Conservation (phyloP, 64 coral and sea anemone species). For the Anthopleura sola region DNA sequence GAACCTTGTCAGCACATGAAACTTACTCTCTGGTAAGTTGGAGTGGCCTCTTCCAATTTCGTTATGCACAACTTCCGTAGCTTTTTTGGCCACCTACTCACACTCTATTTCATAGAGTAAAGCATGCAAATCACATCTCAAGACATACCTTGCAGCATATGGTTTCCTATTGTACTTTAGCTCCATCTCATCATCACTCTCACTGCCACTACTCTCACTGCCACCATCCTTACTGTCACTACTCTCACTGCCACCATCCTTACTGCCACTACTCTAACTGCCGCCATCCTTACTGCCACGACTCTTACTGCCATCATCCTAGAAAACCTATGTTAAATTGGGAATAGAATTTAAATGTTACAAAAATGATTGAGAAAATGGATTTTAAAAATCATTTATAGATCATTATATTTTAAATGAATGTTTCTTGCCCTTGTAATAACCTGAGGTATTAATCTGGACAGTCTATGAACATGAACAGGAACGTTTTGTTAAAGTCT, state of each 20-base stretch:
- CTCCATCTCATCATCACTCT: too few species aligned
- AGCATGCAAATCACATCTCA: constrained; percentile 22
- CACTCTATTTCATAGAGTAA: constrained; percentile 37
- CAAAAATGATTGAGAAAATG: too few species aligned
- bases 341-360: too few species aligned
- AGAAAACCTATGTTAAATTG: too few species aligned
- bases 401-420: not conserved
- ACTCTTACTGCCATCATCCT: too few species aligned
- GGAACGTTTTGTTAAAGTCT: too few species aligned
- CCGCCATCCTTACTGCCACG: not conserved
- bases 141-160: not conserved
- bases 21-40: constrained; percentile 37
- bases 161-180: too few species aligned
- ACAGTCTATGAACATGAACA: not conserved
- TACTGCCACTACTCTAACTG: too few species aligned
- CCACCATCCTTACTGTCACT: too few species aligned
- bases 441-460: not conserved
- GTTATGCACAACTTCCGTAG: constrained; percentile 30
- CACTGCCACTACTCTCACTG: too few species aligned
- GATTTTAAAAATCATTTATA: not conserved
- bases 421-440: not conserved
- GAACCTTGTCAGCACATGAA: constrained; percentile 35
- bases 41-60: constrained; percentile 33
- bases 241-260: not conserved
- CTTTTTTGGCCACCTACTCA: constrained; percentile 12